Base-by-base conservation (phyloP, 2,797 vertebrate species). In the Betta splendens region DNA sequence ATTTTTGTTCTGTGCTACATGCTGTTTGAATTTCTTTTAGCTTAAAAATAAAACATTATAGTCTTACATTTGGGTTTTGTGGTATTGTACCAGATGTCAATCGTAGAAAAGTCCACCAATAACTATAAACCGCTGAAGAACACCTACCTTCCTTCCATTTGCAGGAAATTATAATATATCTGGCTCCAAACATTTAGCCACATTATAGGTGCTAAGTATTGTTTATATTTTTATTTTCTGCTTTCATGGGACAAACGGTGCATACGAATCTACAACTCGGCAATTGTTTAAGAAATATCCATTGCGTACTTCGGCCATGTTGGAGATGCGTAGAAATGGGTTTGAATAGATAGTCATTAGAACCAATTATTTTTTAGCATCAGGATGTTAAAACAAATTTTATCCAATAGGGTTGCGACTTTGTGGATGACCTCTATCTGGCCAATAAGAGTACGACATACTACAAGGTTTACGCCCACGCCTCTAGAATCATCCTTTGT, bases 401-500 rank as follows among this genome's bases (percentile, higher is more conserved):
- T 13, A 39, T 5, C 73, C 77, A 79, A 85, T 76, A 23, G 39
- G n/a, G 65, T 5, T 11, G 2, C 3, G 9, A 0, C 12, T 15
- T 5, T 1, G 6, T 28, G 78, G 67, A 7, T 69, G 70, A 50
- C 43, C 35, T 7, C 7, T 0, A 0, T 3, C 8, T 13, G 43
- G n/a, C 91, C 90, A 90, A 91, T 92, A 50, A 51, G n/a, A 68
- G 12, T 0, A 4, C 35, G 23, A 16, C 3, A 38, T 49, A 43
- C 22, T 42, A n/a, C 17, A 32, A 33, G 10, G 42, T 33, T 9
- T 56, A 64, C 32, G n/a, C 60, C 37, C 46, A 33, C 40, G 10
- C 37, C 35, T 22, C 26, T 8, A 17, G 38, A 35, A 46, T 75
- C 62, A 60, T 69, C 80, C 80, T 91, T 92, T 92, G 89, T 91